Percentiles rank a stretch among this genome's conserved stretches.
Conservation (phyloP, 1,140 invertebrate species). For the Drosophila nigrodunni region DNA sequence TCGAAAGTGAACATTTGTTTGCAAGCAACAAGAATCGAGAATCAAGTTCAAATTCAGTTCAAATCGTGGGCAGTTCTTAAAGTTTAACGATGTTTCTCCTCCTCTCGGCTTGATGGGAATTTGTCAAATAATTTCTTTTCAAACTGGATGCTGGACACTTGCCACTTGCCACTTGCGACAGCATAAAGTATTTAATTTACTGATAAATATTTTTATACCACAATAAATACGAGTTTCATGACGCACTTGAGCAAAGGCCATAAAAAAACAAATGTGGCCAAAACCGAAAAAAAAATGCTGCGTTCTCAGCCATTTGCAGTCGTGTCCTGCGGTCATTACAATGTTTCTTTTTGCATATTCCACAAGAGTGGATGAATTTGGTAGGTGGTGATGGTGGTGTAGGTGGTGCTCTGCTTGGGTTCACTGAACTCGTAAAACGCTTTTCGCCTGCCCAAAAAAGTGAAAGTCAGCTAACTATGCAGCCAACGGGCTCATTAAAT, state of each 20-base stretch:
- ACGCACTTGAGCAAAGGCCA: constrained; percentile 64
- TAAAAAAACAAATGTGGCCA: constrained; percentile 69
- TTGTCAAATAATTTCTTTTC: constrained; percentile 35
- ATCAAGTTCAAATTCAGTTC: constrained; percentile 40
- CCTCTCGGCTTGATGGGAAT: constrained; percentile 30
- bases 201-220: constrained; percentile 80
- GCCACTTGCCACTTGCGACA: background rate
- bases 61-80: constrained; percentile 15
- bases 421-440: constrained; percentile 69
- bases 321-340: constrained; percentile 78
- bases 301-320: constrained; percentile 58
- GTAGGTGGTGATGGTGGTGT: constrained; percentile 10
- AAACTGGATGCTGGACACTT: constrained; percentile 12
- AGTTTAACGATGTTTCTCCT: constrained; percentile 51
- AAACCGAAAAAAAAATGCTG: constrained; percentile 41
- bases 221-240: constrained; percentile 77
- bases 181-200: constrained; percentile 74
- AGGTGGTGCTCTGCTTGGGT: constrained; percentile 4
- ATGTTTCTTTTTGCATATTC: constrained; percentile 70
- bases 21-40: background rate
- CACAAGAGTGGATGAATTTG: constrained; percentile 12
- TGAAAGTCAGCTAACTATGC: constrained; percentile 72
- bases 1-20: background rate
- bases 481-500: constrained; percentile 62
- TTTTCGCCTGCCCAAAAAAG: constrained; percentile 52